These are phyloP conservation scores for Cloeon dipterum DNA, from an alignment of 2,888 invertebrate species.

Conservation along the genomic window DNA sequence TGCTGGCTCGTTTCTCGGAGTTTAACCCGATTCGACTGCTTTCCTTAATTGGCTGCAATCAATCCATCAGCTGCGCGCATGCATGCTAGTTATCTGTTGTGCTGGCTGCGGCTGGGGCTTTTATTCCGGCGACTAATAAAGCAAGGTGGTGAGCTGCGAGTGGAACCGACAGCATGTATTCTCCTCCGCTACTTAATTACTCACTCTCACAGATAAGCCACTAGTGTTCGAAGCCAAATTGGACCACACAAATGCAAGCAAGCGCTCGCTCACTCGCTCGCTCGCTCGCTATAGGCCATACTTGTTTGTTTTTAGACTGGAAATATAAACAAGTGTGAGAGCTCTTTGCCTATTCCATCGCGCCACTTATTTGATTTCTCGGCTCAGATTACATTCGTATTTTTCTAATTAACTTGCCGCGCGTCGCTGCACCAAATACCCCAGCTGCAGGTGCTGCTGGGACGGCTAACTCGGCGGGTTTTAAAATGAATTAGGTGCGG, in stretches of 20 bases:
- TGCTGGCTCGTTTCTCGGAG: background rate
- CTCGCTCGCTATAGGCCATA: too few relatives aligned
- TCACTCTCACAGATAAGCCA: background rate
- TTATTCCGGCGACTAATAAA: too few relatives aligned
- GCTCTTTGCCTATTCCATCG: background rate
- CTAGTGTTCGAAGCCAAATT: conserved; percentile 1
- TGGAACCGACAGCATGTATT: background rate
- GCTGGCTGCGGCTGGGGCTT: too few relatives aligned
- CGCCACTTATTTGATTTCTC: background rate
- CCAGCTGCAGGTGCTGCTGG: too few relatives aligned
- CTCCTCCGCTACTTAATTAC: conserved; percentile 1
- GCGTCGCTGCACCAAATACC: too few relatives aligned
- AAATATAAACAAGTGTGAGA: background rate
- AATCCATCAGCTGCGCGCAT: conserved; percentile 1
- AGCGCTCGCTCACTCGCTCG: too few relatives aligned
- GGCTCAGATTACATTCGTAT: too few relatives aligned
- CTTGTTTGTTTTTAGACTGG: background rate
- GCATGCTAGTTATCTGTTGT: too few relatives aligned
- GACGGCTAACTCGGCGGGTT: too few relatives aligned
- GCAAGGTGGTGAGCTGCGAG: too few relatives aligned
- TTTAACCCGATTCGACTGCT: background rate
- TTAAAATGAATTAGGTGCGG: too few relatives aligned
- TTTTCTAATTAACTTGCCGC: too few relatives aligned
- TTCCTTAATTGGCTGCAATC: conserved; percentile 1
- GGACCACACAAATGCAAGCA: background rate